A percentile compares a stretch with the other conserved stretches of the same genome.
Conservation (phyloP, 2,888 invertebrate species). For the Subacronicta megacephala region DNA sequence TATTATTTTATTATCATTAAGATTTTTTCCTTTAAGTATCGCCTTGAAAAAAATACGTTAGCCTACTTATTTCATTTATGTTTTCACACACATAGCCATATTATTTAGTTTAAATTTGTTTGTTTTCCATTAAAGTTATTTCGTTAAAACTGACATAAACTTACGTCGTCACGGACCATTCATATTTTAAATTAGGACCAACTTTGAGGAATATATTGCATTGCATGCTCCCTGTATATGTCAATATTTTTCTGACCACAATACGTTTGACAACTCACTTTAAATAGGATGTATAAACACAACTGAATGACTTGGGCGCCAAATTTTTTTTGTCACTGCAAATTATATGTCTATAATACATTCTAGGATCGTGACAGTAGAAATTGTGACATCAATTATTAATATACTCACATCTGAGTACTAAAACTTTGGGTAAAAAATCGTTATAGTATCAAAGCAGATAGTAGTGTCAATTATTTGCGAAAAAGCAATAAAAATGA, state of each 20-base stretch:
- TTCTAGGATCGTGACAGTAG: too few relatives aligned
- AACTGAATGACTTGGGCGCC: too few relatives aligned
- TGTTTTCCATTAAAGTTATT: conserved; percentile 11
- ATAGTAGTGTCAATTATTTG: too few relatives aligned
- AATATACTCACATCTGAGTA: too few relatives aligned
- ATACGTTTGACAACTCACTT: conserved; percentile 14
- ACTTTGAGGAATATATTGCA: conserved; percentile 80
- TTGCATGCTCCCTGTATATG: conserved; percentile 68
- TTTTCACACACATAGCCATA: conserved; percentile 61
- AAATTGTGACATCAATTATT: too few relatives aligned
- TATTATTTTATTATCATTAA: background rate
- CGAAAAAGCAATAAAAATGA: too few relatives aligned
- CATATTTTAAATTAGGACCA: conserved; percentile 62
- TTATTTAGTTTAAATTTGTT: conserved; percentile 58
- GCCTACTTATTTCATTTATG: conserved; percentile 41
- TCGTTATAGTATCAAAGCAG: too few relatives aligned
- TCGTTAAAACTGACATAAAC: conserved; percentile 5
- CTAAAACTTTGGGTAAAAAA: too few relatives aligned
- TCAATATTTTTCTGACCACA: conserved; percentile 46
- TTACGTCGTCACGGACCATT: conserved; percentile 2
- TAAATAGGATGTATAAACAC: too few relatives aligned
- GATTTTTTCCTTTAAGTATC: background rate
- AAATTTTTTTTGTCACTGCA: too few relatives aligned
- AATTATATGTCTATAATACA: too few relatives aligned
- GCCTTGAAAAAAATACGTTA: background rate